Evolutionary conservation across 2,888 invertebrate genomes (phyloP).

Genomic region (Teleiodes luculella): DNA sequence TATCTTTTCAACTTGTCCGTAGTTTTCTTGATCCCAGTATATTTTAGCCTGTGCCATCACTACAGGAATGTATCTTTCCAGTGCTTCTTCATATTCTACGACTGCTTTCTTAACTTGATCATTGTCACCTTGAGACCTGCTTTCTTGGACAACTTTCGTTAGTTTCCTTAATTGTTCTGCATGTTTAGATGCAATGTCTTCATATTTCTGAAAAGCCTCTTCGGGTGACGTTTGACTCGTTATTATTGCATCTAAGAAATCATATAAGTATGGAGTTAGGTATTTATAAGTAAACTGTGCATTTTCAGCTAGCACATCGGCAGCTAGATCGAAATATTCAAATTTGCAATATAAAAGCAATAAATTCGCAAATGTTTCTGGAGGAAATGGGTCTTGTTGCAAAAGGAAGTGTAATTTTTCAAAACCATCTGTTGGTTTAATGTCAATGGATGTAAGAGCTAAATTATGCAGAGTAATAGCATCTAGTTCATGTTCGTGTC

Average conservation of each 20-base stretch:
- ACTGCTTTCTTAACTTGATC: constrained; percentile 93
- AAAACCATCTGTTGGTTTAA: constrained; percentile 94
- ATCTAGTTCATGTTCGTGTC: constrained; percentile 97
- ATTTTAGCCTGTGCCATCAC: constrained; percentile 99
- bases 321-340: constrained; percentile 98
- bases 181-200: constrained; percentile 94
- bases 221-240: constrained; percentile 98
- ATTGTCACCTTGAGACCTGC: constrained; percentile 92
- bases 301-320: constrained; percentile 98
- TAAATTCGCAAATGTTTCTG: constrained; percentile 98
- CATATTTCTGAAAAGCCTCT: constrained; percentile 96
- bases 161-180: constrained; percentile 93
- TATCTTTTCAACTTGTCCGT: constrained; percentile 96
- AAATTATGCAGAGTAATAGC: constrained; percentile 98
- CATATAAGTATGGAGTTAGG: constrained; percentile 94
- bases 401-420: constrained; percentile 90
- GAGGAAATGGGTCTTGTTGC: constrained; percentile 97
- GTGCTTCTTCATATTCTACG: constrained; percentile 92
- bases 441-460: constrained; percentile 92
- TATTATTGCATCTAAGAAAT: constrained; percentile 97
- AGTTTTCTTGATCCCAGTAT: constrained; percentile 98
- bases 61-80: constrained; percentile 96
- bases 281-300: constrained; percentile 97
- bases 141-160: constrained; percentile 96
- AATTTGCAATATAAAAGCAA: constrained; percentile 97